Base-by-base conservation (phyloP, 2,888 invertebrate species). In the Ormyrus labotus region DNA sequence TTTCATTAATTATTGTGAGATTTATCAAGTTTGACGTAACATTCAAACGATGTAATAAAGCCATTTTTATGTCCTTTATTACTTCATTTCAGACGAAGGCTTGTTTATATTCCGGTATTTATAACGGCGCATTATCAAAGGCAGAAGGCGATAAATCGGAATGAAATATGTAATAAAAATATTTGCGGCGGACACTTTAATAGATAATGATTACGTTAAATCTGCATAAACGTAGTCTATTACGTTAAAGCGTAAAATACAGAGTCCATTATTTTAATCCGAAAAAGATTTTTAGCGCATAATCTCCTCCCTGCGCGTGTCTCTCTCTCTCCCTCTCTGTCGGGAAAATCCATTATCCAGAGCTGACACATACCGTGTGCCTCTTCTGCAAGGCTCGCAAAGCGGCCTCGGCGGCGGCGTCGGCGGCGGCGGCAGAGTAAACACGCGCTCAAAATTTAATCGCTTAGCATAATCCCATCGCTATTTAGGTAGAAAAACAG, bases 261-360 rank as follows among this genome's bases (percentile, higher is more conserved):
- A 6, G 50, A 47, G 11, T 45, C n/a, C 48, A 48, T 73, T 63
- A 57, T 68, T 68, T 68, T 68, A 13, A 61, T 63, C 50, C 60
- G 34, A 68, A 73, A 69, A 69, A 65, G 61, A 73, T 79, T 73
- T 57, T 68, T 50, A n/a, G 48, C 65, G 6, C 53, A n/a, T 19
- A 51, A 11, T 61, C 45, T 60, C 19, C 67, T 5, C 58, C 34
- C 9, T 6, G 19, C 19, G 19, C 19, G 19, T 19, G 19, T 63
- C 60, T 63, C 60, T 63, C 60, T 63, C 60, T 63, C 63, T 19
- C 55, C 51, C 1, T 13, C 60, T 47, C 51, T 0, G 34, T 11
- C 19, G 19, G 57, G 55, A 69, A 79, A 73, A 73, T 79, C 68
- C 79, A 79, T 73, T 79, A 74, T 64, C 69, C 74, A 7, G 10